Base-by-base conservation (phyloP, 2,888 invertebrate genomes). In the Diplolepis rosae region DNA sequence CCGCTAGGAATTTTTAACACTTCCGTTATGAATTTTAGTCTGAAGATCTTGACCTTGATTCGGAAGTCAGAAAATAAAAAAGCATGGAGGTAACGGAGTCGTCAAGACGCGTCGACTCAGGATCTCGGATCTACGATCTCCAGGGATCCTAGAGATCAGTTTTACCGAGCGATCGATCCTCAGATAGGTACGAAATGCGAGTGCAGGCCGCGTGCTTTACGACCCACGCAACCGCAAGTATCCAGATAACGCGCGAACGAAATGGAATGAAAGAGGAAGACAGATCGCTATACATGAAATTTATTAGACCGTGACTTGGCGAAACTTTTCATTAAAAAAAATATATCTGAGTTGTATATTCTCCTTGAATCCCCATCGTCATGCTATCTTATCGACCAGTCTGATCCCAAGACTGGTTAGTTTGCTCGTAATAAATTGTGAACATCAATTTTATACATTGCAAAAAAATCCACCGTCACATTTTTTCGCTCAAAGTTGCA, bases 141-240 rank as follows among this genome's bases (percentile, higher is more conserved):
- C 56, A 32, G 65, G 65, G 71, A 68, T 65, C 56, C 68, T 56
- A 54, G 61, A 68, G 52, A 68, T 67, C 70, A 66, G 73, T 73
- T 74, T 66, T 68, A 51, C 66, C 71, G 65, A 66, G 72, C 73
- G 75, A 78, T 76, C 76, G 72, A 76, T 75, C 73, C 70, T 32
- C 67, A 69, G 75, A 78, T 75, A 75, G 66, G 68, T 66, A 35
- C 70, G 39, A 70, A 65, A 72, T 70, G 71, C 72, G 69, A 75
- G 71, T 66, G 75, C 67, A 52, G 66, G 73, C 70, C 70, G 77
- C 72, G 72, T 73, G 73, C 72, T 75, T 75, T 32, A 68, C 75
- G 51, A 35, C 75, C 75, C 72, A 75, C 77, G 73, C 77, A 73
- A 42, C 52, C 56, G n/a, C n/a, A 13, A 30, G 68, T 56, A 73